Base-by-base conservation (phyloP, 2,797 vertebrate species). In the Dendrocincla tyrannina region DNA sequence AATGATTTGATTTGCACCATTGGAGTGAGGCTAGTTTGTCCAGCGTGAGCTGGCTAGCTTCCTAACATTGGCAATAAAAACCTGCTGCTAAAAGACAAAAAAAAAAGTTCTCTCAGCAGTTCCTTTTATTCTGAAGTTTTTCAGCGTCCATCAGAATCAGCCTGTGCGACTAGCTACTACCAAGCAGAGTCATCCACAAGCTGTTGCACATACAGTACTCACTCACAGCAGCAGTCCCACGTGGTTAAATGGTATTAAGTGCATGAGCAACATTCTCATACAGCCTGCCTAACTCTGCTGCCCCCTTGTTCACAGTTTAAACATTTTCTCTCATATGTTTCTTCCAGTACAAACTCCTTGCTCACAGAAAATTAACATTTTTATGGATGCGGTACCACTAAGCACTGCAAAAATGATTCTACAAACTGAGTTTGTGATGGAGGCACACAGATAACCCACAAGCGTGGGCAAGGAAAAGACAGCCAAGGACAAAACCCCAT, bases 241-340 rank as follows among this genome's bases (percentile, higher is more conserved):
- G 0, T 5, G 30, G 13, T 22, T 69, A 64, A 76, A 24, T 1
- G 4, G 9, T 24, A 68, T 13, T 32, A 49, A 33, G 13, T 2
- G 2, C 44, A n/a, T 20, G 67, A 77, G 19, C 11, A 70, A 37
- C 2, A 0, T 32, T 37, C 47, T 68, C n/a, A 25, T 35, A 50
- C 14, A 50, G 24, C 20, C 60, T 75, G 42, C 20, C 27, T 24
- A 63, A 66, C 4, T 64, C 14, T 44, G 14, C 24, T 67, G 25
- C 9, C 16, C 14, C 13, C 13, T 41, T 50, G 3, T 46, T 59
- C 19, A 33, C 37, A 50, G 62, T 67, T 73, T 37, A 77, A 88
- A 47, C 9, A 4, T 63, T 32, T 81, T 24, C 22, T 81, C 22
- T 70, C 17, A 1, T 7, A 4, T 15, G 5, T 67, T 69, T 63